Evolutionary conservation across 2,797 vertebrate species (phyloP).

Genomic region (Cheracebus regulus): DNA sequence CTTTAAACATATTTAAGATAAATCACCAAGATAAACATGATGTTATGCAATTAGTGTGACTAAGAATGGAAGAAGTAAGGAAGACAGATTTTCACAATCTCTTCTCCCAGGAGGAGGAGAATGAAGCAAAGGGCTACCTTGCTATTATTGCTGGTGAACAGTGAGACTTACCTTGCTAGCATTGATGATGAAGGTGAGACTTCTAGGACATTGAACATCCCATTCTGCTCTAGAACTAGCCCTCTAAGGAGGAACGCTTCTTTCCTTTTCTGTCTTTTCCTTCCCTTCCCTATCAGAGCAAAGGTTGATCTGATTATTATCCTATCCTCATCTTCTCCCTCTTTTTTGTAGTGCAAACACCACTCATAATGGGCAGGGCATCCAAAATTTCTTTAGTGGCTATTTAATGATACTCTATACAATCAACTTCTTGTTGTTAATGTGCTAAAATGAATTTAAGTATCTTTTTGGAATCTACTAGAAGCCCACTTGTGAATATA

Average conservation of each 20-base stretch:
- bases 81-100: background rate
- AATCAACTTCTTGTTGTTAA: background rate
- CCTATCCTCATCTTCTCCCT: background rate
- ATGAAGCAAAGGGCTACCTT: background rate
- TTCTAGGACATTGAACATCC: background rate
- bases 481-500: background rate
- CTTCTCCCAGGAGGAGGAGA: background rate
- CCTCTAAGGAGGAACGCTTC: background rate
- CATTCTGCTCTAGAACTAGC: background rate
- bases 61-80: background rate
- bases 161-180: background rate
- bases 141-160: background rate
- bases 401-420: background rate
- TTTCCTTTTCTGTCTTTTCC: background rate
- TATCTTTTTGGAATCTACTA: background rate
- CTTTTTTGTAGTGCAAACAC: background rate
- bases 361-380: background rate
- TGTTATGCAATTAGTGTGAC: background rate
- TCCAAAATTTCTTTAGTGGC: background rate
- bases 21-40: background rate
- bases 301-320: background rate
- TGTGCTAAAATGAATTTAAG: background rate
- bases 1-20: background rate
- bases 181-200: background rate
- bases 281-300: background rate